Conservation (phyloP, 2,797 vertebrate species). For the Crocidura indochinensis region DNA sequence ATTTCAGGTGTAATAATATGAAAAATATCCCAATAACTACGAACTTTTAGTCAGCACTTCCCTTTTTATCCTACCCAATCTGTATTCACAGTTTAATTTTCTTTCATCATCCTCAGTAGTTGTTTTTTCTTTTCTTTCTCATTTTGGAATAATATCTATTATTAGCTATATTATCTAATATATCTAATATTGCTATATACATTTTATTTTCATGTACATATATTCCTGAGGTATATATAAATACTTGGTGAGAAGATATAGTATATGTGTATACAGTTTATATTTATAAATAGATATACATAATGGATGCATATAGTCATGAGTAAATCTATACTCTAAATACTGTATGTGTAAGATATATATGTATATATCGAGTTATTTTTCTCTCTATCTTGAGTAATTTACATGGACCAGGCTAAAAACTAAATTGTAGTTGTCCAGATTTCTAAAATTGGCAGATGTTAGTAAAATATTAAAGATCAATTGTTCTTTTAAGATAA, state of each 20-base stretch:
- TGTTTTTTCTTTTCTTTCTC: neutral
- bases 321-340: too few species aligned
- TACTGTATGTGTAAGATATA: too few species aligned
- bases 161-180: too few species aligned
- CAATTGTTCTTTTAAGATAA: neutral
- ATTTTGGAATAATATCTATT: neutral
- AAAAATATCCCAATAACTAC: neutral
- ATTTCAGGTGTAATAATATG: neutral
- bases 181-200: neutral
- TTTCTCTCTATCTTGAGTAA: neutral
- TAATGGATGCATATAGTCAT: too few species aligned
- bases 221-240: neutral
- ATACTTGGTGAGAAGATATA: too few species aligned
- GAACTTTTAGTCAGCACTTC: neutral
- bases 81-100: too few species aligned
- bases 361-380: neutral
- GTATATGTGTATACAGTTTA: too few species aligned
- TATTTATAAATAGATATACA: too few species aligned
- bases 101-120: neutral
- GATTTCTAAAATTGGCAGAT: neutral
- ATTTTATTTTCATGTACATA: neutral
- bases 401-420: too few species aligned
- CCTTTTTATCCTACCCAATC: accelerated
- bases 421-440: neutral
- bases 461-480: neutral